Base-by-base conservation (phyloP, 1,140 invertebrate species). In the Oscheius sp. region DNA sequence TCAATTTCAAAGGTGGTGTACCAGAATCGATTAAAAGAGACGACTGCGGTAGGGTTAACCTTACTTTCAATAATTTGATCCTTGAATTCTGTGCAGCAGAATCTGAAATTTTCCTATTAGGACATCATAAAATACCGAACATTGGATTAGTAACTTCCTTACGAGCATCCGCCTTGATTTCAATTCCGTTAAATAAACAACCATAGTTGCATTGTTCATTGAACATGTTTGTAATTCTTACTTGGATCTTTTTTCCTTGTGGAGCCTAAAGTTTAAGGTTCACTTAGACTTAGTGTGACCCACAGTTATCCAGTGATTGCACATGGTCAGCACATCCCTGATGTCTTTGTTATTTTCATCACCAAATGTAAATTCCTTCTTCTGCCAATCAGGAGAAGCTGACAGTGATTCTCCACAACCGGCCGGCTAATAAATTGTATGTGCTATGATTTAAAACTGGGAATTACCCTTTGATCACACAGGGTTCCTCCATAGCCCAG, bases 401-500 rank as follows among this genome's bases (percentile, higher is more conserved):
- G 36, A 36, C 26, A 68, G 15, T 26, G 7, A 31, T 7, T 38
- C 52, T 34, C 67, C 67, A 42, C 67, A 68, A 29, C 67, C 67
- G 2, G 67, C 20, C 1, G 67, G 67, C 52, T 68, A 20, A 42
- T 59, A 28, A 29, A n/a, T n/a, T n/a, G 20, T 13, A 34, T 28
- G 26, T 3, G 36, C n/a, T n/a, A n/a, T n/a, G n/a, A n/a, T 15
- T 2, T n/a, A 20, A 4, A 1, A 67, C n/a, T 0, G 23, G 13
- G 13, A 34, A 29, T 59, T n/a, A 68, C 67, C 26, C 68, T 38
- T 34, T 74, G 34, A 31, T 76, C 70, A 55, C 78, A 79, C 0
- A 73, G 36, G 28, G 13, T 58, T 45, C 78, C 78, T 18, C 69
- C 64, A 26, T 77, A 74, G 36, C 78, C 77, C 3, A 73, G 71